Base-by-base conservation (phyloP, 2,888 invertebrate genomes). In the Phyllotreta striolata region DNA sequence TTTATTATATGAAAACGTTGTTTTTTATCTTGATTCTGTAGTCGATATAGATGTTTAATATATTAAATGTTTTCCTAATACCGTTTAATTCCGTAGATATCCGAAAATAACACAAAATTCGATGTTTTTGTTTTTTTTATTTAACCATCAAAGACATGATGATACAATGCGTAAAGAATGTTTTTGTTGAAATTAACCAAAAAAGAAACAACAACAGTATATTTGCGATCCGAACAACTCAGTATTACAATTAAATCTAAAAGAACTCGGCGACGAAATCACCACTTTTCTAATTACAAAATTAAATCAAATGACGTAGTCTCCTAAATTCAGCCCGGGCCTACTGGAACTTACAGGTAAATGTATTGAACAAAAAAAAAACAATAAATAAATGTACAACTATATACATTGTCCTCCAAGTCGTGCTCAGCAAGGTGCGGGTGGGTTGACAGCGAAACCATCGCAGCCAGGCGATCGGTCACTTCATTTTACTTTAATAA, bases 311-410 rank as follows among this genome's bases (percentile, higher is more conserved):
- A 7, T n/a, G 3, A 13, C 39, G 44, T 41, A 52, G 40, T 57
- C 43, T 43, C 44, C 49, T 34, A 56, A 7, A 49, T 64, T 64
- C 57, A 55, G 63, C 63, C 66, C 64, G 52, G 60, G 66, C 54
- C 56, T 55, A 63, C 64, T 52, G 43, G 44, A 60, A 66, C 63
- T 64, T 66, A 55, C 46, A 59, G 61, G 55, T 67, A 63, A 41
- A 66, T 62, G 24, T 24, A 24, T 24, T 24, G 24, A 24, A 24
- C 55, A 63, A 69, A 60, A 57, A 60, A 57, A 69, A 72, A 73
- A 73, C 72, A 74, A 73, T 72, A 74, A 74, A 73, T 74, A 70
- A 72, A 72, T 71, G 68, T 73, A 74, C 70, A 74, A 67, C 73
- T 73, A 73, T 72, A 54, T 73, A 72, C 72, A 74, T 14, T 61